Base-by-base conservation (phyloP, 2,113 vertebrate genomes). In the Channa argus region DNA sequence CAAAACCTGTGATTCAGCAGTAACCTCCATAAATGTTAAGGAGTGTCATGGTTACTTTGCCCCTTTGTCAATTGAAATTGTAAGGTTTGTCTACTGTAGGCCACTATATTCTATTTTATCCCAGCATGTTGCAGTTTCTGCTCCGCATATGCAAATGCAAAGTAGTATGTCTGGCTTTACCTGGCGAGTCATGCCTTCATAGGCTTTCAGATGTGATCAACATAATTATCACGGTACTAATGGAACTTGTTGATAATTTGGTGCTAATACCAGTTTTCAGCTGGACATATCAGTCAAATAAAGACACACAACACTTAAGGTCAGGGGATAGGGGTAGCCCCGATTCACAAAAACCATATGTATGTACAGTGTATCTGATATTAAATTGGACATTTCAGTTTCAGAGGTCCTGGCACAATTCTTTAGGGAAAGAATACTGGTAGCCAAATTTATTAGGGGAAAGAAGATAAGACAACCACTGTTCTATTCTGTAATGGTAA, bases 41-140 rank as follows among this genome's bases (percentile, higher is more conserved):
- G 77, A 79, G 67, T 54, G 79, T 88, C 74, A 2, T 53, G 15
- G 66, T 81, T 45, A 49, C 5, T 39, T 67, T 46, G 72, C 58
- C 65, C 67, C 71, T 78, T 75, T 61, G 61, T 80, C 54, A 11
- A 13, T 54, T 55, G 41, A 51, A 58, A 41, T 54, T 41, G 34
- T 11, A 59, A 67, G 61, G 55, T 79, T 74, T 68, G 71, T 82
- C 64, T 47, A 34, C 45, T 36, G 13, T 39, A 58, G 62, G 56
- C 82, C 63, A 55, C 44, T 5, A 8, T 74, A 69, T 2, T 64
- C 49, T 7, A 47, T 63, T 9, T 33, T 3, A n/a, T 54, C 34
- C 24, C 36, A 14, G 15, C 12, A 2, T 6, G 5, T 53, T 45
- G 12, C 49, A 37, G 43, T 69, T 34, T 59, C 12, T 44, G 46